These are phyloP conservation scores for Drosophila pseudoobscura DNA, from an alignment of 1,140 invertebrate species.

Conservation along the genomic window DNA sequence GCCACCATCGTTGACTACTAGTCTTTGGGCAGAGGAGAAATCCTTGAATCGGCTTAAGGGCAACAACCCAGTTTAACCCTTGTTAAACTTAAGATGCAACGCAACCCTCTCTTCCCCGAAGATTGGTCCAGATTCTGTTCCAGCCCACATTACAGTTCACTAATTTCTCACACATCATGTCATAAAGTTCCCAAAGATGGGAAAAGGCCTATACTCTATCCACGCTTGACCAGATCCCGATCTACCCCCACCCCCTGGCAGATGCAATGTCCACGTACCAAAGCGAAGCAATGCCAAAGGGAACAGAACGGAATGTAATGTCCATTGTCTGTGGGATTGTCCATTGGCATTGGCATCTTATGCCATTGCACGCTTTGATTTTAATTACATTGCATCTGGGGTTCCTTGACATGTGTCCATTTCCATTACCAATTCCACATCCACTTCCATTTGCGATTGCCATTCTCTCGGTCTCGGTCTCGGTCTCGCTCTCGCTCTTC, in stretches of 20 bases:
- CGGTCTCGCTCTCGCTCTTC: conserved; percentile 1
- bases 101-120: conserved; percentile 44
- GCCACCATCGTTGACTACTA: conserved; percentile 17
- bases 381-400: conserved; percentile 64
- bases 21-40: conserved; percentile 21
- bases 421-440: conserved; percentile 35
- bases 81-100: conserved; percentile 52
- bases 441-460: conserved; percentile 17
- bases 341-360: conserved; percentile 30
- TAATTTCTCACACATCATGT: conserved; percentile 55
- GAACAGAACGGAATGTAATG: conserved; percentile 26
- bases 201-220: conserved; percentile 27
- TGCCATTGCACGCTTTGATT: conserved; percentile 76
- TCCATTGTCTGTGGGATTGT: conserved; percentile 29
- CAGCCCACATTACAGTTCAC: conserved; percentile 66
- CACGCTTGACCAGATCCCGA: conserved; percentile 60
- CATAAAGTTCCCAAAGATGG: conserved; percentile 26
- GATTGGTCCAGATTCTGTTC: conserved; percentile 37
- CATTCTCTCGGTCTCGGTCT: conserved; percentile 6
- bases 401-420: conserved; percentile 70
- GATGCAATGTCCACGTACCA: conserved; percentile 50
- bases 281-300: not conserved
- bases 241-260: conserved; percentile 22
- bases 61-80: conserved; percentile 69
- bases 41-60: conserved; percentile 47